These are phyloP conservation scores for Pterophyllum scalare DNA, from an alignment of 2,113 vertebrate species.

Conservation along the genomic window DNA sequence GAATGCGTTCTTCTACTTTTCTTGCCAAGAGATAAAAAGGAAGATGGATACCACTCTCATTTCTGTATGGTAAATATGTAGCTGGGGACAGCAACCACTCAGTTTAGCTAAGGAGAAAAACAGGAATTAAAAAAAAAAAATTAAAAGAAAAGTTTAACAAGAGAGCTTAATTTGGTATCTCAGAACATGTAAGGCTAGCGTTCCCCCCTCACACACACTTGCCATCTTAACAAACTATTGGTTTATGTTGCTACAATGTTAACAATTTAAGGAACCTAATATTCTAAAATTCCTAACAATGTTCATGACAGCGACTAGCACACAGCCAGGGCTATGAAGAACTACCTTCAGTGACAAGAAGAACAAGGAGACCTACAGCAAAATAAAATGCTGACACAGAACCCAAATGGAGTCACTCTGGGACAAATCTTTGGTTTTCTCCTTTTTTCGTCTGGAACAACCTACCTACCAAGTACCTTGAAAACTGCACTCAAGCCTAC, in stretches of 20 bases:
- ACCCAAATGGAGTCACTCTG: not conserved
- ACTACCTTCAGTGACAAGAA: not conserved
- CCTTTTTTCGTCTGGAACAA: not conserved
- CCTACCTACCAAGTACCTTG: not conserved
- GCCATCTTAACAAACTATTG: not conserved
- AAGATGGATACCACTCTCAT: not conserved
- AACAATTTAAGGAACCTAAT: not conserved
- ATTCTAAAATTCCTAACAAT: not conserved
- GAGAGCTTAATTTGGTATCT: not conserved
- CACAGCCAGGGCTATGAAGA: accelerated
- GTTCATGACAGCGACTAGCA: not conserved
- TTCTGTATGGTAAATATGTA: not conserved
- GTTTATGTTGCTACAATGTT: not conserved
- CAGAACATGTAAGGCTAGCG: not conserved
- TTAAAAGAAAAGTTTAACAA: not conserved
- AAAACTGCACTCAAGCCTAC: not conserved
- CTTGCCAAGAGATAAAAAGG: not conserved
- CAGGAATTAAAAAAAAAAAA: not conserved
- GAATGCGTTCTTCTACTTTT: not conserved
- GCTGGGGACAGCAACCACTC: not conserved
- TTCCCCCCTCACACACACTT: no score
- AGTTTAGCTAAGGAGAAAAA: not conserved
- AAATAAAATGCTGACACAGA: not conserved
- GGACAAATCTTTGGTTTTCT: not conserved
- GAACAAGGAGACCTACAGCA: not conserved